Evolutionary conservation across 2,888 invertebrate species (phyloP), one percentile per base, ranked within the genome.

Genomic region (Andrena hattorfiana): DNA sequence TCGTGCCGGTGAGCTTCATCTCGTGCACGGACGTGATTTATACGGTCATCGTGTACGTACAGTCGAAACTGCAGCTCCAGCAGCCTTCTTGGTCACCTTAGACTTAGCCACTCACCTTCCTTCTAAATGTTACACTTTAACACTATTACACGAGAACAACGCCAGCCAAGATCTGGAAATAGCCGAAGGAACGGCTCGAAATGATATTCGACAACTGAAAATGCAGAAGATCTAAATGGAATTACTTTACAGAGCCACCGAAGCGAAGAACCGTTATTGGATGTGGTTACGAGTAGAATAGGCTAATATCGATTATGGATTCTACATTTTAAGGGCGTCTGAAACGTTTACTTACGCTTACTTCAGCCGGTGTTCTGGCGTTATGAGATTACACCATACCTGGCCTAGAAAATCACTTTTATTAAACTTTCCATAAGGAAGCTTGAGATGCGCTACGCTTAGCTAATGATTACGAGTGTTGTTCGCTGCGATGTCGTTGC

Each of bases 1-100:
- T 88, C 87, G 83, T 81, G 84, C 76, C 83, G 77, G 66, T 70
- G 84, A 76, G 86, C 84, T 83, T 84, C 85, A 85, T 80, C 84
- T 85, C 80, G 77, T 81, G 80, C 81, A 88, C 85, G 83, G 87
- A 82, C 83, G 85, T 91, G 91, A 92, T 91, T 92, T 91, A 91
- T 91, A 82, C 83, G 87, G 85, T 91, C 89, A 88, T 85, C 88
- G 85, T 88, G 56, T 70, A 54, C 62, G 62, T 73, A 64, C 75
- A 85, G 77, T 75, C 79, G 83, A 81, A 78, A 73, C 70, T 80
- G 66, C 78, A 83, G 42, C 76, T 59, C 75, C 28, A 71, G 75
- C 75, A 56, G 16, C 67, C 75, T 77, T 78, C 77, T 66, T 69
- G 60, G 68, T 54, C 81, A 54, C 70, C 78, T 85, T 68, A 32